These are phyloP conservation scores for Babyrousa celebensis DNA, from an alignment of 2,797 vertebrate genomes.

Conservation along the genomic window DNA sequence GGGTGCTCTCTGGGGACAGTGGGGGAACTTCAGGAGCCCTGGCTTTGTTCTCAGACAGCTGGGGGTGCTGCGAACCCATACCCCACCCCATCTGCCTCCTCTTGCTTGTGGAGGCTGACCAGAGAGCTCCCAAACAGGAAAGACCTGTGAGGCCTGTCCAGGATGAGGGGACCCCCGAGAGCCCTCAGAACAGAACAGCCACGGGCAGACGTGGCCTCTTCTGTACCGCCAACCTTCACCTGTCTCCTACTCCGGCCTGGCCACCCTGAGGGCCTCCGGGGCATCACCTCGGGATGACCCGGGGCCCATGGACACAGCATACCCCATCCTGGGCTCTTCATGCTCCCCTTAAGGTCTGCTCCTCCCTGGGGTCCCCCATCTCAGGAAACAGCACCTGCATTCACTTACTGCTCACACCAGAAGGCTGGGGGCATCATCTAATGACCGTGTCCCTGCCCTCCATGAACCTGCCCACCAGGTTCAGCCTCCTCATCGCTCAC, in stretches of 20 bases:
- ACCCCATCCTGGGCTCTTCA: not conserved
- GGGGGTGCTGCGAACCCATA: no score
- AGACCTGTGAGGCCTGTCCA: not conserved
- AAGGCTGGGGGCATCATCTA: not conserved
- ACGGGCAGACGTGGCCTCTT: accelerated
- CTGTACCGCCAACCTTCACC: not conserved
- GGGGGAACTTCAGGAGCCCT: not conserved
- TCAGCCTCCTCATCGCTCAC: not conserved
- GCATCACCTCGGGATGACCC: not conserved
- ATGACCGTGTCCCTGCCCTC: no score
- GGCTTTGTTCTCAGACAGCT: not conserved
- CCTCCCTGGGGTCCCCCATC: no score
- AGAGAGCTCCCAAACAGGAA: not conserved
- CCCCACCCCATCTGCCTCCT: not conserved
- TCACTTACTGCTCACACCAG: not conserved
- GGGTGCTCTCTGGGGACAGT: accelerated
- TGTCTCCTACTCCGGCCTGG: not conserved
- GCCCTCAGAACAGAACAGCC: not conserved
- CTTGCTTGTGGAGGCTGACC: not conserved
- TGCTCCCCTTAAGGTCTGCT: not conserved
- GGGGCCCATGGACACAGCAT: not conserved
- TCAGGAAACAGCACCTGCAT: no score
- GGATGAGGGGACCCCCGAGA: not conserved
- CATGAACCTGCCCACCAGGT: not conserved
- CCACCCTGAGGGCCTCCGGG: not conserved